phyloP scores from a whole-genome alignment of 2,888 invertebrate genomes.

The Acrobasis consociella region DNA sequence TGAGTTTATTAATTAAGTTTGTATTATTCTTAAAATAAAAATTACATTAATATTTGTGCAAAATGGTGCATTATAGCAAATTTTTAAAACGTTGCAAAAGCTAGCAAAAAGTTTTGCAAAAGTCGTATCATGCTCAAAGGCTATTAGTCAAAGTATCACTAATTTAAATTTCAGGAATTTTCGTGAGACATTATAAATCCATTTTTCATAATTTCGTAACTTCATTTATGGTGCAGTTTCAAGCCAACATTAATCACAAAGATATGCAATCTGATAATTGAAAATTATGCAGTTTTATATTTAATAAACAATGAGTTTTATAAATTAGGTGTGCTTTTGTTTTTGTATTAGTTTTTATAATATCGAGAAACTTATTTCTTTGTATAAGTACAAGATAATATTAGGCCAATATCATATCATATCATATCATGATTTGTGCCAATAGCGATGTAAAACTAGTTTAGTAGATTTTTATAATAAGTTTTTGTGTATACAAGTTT shows the following conservation, averaged over 20 bases:
- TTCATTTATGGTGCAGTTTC: conserved; percentile 15
- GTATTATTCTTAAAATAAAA: too few species aligned
- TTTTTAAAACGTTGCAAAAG: too few species aligned
- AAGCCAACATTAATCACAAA: conserved; percentile 13
- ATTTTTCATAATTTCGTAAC: conserved; percentile 21
- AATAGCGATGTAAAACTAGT: too few species aligned
- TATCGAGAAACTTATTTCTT: too few species aligned
- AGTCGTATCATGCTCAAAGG: conserved; percentile 12
- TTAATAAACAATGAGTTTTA: conserved; percentile 3
- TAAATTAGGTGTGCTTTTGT: not conserved
- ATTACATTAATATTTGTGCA: too few species aligned
- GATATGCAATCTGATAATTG: conserved; percentile 21
- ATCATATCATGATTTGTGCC: too few species aligned
- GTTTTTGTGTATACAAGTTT: too few species aligned
- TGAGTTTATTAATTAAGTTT: too few species aligned
- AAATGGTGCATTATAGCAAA: not conserved
- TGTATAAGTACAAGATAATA: too few species aligned
- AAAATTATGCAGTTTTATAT: conserved; percentile 13
- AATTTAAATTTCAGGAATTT: conserved; percentile 19
- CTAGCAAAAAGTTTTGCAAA: not conserved
- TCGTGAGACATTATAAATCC: conserved; percentile 14
- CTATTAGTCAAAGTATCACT: conserved; percentile 12
- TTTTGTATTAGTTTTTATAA: too few species aligned
- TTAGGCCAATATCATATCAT: too few species aligned
- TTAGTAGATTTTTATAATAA: too few species aligned